These are phyloP conservation scores for Temnothorax rugatulus DNA, from an alignment of 2,888 invertebrate species.

Conservation along the genomic window DNA sequence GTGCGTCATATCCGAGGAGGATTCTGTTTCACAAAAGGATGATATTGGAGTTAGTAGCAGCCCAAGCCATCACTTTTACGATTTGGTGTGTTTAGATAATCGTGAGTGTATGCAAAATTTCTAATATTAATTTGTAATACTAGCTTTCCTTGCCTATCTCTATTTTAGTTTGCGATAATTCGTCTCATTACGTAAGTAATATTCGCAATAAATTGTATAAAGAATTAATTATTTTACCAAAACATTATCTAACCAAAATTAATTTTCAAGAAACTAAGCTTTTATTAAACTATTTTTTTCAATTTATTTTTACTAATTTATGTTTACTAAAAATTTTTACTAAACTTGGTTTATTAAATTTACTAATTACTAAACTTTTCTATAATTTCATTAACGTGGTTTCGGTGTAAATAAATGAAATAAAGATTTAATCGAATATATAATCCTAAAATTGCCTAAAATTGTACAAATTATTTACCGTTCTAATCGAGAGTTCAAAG, in stretches of 20 bases:
- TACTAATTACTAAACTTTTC: neutral
- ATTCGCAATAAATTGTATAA: neutral
- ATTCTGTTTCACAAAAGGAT: constrained; percentile 95
- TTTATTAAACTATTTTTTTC: neutral
- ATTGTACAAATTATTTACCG: constrained; percentile 1
- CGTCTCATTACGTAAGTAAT: neutral
- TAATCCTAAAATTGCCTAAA: neutral
- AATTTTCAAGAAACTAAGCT: neutral
- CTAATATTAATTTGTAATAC: neutral
- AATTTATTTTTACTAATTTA: neutral
- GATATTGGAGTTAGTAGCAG: constrained; percentile 95
- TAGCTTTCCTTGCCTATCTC: neutral
- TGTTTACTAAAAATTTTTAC: no score
- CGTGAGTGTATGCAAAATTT: constrained; percentile 89
- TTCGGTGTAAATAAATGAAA: constrained; percentile 18
- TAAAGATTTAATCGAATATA: neutral
- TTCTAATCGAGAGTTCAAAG: neutral
- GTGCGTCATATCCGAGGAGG: constrained; percentile 96
- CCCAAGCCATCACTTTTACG: constrained; percentile 95
- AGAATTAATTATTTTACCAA: neutral
- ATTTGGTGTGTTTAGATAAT: constrained; percentile 95
- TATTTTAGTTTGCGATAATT: neutral
- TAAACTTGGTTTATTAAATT: neutral
- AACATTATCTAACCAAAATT: constrained; percentile 16
- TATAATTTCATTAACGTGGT: constrained; percentile 15